Conservation (phyloP, 2,888 invertebrate species). For the Trichogramma dendrolimi region DNA sequence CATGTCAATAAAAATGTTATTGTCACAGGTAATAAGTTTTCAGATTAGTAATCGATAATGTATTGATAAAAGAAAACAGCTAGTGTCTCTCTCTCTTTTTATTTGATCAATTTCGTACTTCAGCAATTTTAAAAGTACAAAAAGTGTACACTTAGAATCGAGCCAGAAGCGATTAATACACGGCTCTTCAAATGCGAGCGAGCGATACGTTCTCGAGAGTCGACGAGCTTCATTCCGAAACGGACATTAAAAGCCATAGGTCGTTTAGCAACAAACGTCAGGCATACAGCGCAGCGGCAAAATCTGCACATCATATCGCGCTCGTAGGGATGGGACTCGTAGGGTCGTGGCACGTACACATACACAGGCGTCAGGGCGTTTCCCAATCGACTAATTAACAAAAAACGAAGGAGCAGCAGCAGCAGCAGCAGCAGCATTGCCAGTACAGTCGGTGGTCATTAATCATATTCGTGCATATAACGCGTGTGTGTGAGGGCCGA, state of each 20-base stretch:
- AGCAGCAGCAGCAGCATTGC: slow-evolving; percentile 16
- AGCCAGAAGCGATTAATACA: too few species aligned
- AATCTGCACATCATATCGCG: slow-evolving; percentile 50
- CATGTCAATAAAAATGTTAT: too few species aligned
- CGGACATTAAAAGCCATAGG: slow-evolving; percentile 40
- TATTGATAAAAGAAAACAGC: too few species aligned
- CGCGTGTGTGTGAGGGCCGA: slow-evolving; percentile 3
- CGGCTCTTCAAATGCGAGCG: too few species aligned
- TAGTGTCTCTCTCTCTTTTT: too few species aligned
- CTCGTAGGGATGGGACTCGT: too few species aligned
- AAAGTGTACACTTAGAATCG: too few species aligned
- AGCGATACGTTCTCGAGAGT: slow-evolving; percentile 28
- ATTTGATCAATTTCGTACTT: too few species aligned
- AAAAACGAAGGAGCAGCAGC: slow-evolving; percentile 41
- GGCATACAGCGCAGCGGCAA: slow-evolving; percentile 38
- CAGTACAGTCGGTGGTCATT: slow-evolving; percentile 36
- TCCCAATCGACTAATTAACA: slow-evolving; percentile 51
- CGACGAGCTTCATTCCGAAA: slow-evolving; percentile 10
- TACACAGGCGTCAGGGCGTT: slow-evolving; percentile 38
- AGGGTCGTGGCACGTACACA: too few species aligned
- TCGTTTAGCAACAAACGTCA: slow-evolving; percentile 24
- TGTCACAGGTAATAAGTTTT: too few species aligned
- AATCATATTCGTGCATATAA: slow-evolving; percentile 37
- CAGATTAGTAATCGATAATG: too few species aligned
- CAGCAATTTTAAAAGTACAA: too few species aligned